Evolutionary conservation across 2,797 vertebrate genomes (phyloP).

Genomic region (Sebastiscus albofasciatus): DNA sequence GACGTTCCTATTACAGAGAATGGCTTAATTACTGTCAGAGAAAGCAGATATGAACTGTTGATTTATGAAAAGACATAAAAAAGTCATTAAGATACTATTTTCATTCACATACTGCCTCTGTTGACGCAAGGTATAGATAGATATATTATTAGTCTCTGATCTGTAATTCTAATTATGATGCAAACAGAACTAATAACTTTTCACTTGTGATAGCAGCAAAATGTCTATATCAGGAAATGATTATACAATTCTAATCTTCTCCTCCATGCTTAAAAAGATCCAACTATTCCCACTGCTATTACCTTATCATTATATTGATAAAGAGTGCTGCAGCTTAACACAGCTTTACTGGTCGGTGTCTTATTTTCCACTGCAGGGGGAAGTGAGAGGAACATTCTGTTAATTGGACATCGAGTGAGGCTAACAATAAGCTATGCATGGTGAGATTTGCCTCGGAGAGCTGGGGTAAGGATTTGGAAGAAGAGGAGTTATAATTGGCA

Average conservation of each 20-base stretch:
- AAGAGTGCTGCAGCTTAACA: slow-evolving; percentile 43
- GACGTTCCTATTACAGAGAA: slow-evolving; percentile 1
- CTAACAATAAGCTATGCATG: slow-evolving; percentile 76
- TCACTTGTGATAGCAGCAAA: slow-evolving; percentile 5
- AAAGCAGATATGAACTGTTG: slow-evolving; percentile 16
- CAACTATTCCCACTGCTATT: slow-evolving; percentile 31
- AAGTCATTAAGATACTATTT: slow-evolving; percentile 20
- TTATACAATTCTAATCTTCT: slow-evolving; percentile 7
- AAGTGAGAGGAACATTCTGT: slow-evolving; percentile 79
- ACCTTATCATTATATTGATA: slow-evolving; percentile 30
- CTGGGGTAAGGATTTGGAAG: slow-evolving; percentile 71
- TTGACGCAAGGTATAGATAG: slow-evolving; percentile 1
- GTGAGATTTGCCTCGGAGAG: slow-evolving; percentile 75
- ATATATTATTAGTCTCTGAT: slow-evolving; percentile 4
- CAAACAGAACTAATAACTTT: slow-evolving; percentile 34
- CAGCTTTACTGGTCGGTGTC: slow-evolving; percentile 49
- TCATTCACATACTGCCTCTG: neutral
- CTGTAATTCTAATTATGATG: slow-evolving; percentile 24
- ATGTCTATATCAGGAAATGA: slow-evolving; percentile 6
- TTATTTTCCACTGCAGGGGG: slow-evolving; percentile 50
- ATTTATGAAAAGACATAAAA: slow-evolving; percentile 26
- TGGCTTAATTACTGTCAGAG: slow-evolving; percentile 5
- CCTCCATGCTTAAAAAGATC: neutral
- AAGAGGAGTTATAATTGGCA: slow-evolving; percentile 81
- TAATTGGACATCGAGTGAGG: slow-evolving; percentile 78